phyloP scores from a whole-genome alignment of 64 coral and sea anemone genomes.

The Acropora tenuis region DNA sequence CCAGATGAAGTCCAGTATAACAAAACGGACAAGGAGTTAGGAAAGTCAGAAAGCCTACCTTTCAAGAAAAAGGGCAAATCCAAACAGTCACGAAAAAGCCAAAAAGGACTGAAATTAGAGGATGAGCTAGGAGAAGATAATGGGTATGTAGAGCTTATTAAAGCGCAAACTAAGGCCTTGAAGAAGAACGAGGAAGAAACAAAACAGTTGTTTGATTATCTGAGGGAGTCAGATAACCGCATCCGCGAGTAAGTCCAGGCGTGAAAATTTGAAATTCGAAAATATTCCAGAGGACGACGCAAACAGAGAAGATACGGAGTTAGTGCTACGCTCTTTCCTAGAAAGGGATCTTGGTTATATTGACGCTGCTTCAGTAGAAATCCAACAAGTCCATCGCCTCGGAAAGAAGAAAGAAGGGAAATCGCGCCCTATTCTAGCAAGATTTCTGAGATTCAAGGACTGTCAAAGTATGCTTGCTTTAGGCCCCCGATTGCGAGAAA shows the following conservation, averaged over 20 bases:
- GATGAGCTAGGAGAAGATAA: conserved; percentile 15
- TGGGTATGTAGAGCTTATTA: conserved; percentile 31
- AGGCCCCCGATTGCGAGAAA: not conserved
- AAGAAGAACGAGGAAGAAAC: conserved; percentile 49
- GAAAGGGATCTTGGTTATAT: not conserved
- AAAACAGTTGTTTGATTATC: conserved; percentile 32
- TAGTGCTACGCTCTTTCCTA: not conserved
- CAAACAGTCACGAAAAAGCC: conserved; percentile 14
- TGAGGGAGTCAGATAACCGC: conserved; percentile 56
- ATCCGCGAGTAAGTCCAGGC: conserved; percentile 29
- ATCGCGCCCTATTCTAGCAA: no score
- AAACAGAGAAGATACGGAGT: no score
- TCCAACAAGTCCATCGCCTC: not conserved
- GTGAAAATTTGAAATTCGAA: conserved; percentile 24
- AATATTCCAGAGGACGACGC: no score
- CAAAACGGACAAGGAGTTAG: not conserved
- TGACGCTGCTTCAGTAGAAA: not conserved
- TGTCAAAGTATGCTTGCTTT: not conserved
- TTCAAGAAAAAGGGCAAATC: conserved; percentile 27
- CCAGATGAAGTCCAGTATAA: not conserved
- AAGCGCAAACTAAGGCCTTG: conserved; percentile 43
- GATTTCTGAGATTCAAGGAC: no score
- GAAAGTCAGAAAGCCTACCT: not conserved
- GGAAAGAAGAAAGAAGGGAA: no score
- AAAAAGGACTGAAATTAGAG: not conserved